Conservation (phyloP, 2,888 invertebrate species). For the Sycophila texana region DNA sequence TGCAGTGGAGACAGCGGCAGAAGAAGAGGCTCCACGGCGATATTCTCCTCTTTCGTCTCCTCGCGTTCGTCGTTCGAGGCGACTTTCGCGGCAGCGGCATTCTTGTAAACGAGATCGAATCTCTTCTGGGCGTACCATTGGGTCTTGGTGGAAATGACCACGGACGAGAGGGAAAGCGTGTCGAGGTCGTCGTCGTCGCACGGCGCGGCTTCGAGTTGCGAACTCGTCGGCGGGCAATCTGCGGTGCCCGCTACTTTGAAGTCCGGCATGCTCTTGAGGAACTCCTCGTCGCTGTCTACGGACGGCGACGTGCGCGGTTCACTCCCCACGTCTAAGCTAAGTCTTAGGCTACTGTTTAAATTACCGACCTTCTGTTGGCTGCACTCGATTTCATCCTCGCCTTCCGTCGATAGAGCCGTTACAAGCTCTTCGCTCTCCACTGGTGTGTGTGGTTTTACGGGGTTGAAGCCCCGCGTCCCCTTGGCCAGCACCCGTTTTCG, state of each 20-base stretch:
- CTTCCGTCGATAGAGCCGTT: slow-evolving; percentile 34
- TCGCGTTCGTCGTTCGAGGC: neutral
- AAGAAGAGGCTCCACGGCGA: neutral
- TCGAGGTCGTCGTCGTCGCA: slow-evolving; percentile 42
- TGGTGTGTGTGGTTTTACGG: slow-evolving; percentile 15
- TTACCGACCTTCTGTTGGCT: slow-evolving; percentile 41
- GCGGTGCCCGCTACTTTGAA: slow-evolving; percentile 64
- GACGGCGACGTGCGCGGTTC: neutral
- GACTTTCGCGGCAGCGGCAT: neutral
- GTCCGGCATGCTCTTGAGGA: slow-evolving; percentile 65
- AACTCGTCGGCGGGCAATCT: slow-evolving; percentile 51
- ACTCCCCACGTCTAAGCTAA: neutral
- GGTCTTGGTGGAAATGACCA: slow-evolving; percentile 20
- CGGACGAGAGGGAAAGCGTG: neutral
- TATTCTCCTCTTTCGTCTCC: neutral
- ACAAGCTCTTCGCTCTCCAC: slow-evolving; percentile 30
- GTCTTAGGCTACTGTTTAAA: slow-evolving; percentile 4
- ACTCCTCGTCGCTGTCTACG: slow-evolving; percentile 57
- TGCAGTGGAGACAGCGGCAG: neutral
- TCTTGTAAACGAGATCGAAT: slow-evolving; percentile 40
- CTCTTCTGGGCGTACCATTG: slow-evolving; percentile 36
- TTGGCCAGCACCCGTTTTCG: neutral
- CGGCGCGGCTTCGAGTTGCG: slow-evolving; percentile 48
- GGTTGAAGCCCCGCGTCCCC: slow-evolving; percentile 42
- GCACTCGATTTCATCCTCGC: neutral